Evolutionary conservation across 2,113 vertebrate species (phyloP).

Genomic region (Aix galericulata): DNA sequence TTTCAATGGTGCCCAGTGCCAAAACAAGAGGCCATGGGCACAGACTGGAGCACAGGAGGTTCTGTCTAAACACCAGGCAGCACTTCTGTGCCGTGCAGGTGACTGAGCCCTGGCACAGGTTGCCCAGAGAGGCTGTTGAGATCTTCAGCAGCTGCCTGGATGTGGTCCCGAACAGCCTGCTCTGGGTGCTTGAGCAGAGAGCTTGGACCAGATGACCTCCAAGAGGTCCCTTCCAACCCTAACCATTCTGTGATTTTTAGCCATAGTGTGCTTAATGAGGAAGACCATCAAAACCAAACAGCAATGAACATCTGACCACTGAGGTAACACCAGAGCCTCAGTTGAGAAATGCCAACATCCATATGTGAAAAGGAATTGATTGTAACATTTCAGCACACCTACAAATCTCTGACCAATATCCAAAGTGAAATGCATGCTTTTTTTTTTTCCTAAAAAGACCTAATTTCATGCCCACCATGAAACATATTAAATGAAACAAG

Average conservation of each 20-base stretch:
- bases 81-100: too few species aligned
- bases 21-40: too few species aligned
- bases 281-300: neutral
- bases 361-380: neutral
- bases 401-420: neutral
- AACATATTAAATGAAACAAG: neutral
- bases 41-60: too few species aligned
- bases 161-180: too few species aligned
- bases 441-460: neutral
- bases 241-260: neutral
- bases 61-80: too few species aligned
- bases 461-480: conserved; percentile 20
- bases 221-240: too few species aligned
- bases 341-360: neutral
- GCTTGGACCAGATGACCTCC: too few species aligned
- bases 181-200: too few species aligned
- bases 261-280: neutral
- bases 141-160: too few species aligned
- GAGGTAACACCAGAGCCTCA: neutral
- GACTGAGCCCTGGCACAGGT: too few species aligned
- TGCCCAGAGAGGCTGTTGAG: too few species aligned
- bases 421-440: neutral
- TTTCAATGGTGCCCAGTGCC: too few species aligned
- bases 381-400: neutral
- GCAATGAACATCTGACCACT: neutral